Conservation (phyloP, 1,140 invertebrate genomes). For the Anastatus disparis region DNA sequence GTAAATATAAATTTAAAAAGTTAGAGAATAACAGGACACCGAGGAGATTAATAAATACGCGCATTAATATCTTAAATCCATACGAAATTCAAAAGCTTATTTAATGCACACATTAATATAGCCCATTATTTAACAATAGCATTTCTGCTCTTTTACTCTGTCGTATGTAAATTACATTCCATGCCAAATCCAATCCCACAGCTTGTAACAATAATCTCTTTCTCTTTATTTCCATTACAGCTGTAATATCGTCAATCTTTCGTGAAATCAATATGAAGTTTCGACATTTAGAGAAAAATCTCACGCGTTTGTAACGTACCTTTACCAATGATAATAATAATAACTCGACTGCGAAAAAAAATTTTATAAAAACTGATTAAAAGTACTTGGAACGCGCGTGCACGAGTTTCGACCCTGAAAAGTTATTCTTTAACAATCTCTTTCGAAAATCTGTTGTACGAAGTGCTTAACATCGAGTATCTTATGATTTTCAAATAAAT, state of each 20-base stretch:
- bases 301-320: slow-evolving; percentile 5
- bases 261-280: slow-evolving; percentile 31
- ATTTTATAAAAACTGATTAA: slow-evolving; percentile 26
- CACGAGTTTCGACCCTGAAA: slow-evolving; percentile 18
- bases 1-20: too few relatives aligned
- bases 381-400: neutral
- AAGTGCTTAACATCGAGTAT: too few relatives aligned
- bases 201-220: too few relatives aligned
- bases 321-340: neutral
- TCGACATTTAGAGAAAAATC: slow-evolving; percentile 36
- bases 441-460: slow-evolving; percentile 10
- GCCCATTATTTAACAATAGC: slow-evolving; percentile 14
- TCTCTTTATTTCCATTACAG: slow-evolving; percentile 10
- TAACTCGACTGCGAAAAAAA: neutral
- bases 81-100: too few relatives aligned
- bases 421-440: neutral
- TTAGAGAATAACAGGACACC: too few relatives aligned
- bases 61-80: too few relatives aligned
- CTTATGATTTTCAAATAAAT: too few relatives aligned
- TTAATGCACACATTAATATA: too few relatives aligned
- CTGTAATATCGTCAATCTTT: slow-evolving; percentile 20
- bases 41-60: too few relatives aligned
- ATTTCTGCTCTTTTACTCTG: neutral
- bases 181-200: neutral
- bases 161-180: neutral